Conservation (phyloP, 2,797 vertebrate genomes). For the Monodelphis domestica region DNA sequence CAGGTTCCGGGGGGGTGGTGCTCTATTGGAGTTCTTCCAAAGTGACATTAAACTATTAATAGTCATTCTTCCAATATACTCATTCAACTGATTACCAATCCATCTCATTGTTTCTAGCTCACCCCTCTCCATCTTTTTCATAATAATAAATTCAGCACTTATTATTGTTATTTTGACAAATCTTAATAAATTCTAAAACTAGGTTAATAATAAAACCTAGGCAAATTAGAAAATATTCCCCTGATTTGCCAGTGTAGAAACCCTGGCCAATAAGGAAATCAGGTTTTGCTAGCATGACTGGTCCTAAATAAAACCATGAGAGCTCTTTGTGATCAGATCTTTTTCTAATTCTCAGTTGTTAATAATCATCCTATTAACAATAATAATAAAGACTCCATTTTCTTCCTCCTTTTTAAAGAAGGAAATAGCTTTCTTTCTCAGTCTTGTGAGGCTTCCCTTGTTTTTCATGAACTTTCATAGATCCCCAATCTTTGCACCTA, state of each 20-base stretch:
- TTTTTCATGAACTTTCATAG: not conserved
- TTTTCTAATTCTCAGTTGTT: not conserved
- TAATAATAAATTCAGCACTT: not conserved
- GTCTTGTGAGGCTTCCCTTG: not conserved
- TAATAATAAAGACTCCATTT: not conserved
- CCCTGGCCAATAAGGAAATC: not conserved
- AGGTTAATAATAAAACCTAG: not conserved
- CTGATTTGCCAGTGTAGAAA: not conserved
- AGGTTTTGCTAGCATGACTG: not conserved
- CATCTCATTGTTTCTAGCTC: not conserved
- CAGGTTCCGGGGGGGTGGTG: not conserved
- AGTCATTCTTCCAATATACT: not conserved
- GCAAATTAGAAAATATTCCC: not conserved
- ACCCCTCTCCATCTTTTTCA: not conserved
- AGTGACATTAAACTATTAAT: not conserved
- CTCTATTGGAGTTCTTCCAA: not conserved
- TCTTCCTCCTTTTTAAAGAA: not conserved
- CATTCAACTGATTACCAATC: not conserved
- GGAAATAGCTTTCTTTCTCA: not conserved
- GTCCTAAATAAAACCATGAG: not conserved
- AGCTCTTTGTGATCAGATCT: not conserved
- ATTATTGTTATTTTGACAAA: not conserved
- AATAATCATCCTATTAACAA: not conserved
- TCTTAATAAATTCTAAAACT: not conserved
- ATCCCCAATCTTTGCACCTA: not conserved